Conservation (phyloP, 1,140 invertebrate species). For the Probaryconus sp. region DNA sequence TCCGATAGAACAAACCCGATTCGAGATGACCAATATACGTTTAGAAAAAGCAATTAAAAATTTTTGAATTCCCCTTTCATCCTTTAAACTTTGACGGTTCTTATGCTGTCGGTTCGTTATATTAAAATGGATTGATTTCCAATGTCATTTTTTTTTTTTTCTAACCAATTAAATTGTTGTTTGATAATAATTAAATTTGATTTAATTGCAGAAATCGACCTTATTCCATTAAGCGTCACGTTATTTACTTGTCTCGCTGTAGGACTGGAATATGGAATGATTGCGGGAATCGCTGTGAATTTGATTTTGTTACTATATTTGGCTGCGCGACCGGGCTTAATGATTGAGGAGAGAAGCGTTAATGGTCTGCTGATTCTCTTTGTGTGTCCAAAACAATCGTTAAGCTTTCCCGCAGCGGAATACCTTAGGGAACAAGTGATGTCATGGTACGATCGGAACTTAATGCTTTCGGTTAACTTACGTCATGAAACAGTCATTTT, state of each 20-base stretch:
- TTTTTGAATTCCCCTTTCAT: too few relatives aligned
- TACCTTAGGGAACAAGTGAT: constrained; percentile 80
- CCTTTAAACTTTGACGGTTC: too few relatives aligned
- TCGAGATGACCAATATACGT: too few relatives aligned
- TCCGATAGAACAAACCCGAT: too few relatives aligned
- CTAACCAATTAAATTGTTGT: background rate
- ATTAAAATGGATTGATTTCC: too few relatives aligned
- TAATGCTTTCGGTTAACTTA: constrained; percentile 33
- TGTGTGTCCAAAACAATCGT: constrained; percentile 80
- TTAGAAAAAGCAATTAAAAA: too few relatives aligned
- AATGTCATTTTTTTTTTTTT: too few relatives aligned
- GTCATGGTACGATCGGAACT: constrained; percentile 64
- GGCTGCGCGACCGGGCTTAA: constrained; percentile 81
- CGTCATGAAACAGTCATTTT: constrained; percentile 8
- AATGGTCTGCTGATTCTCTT: constrained; percentile 73
- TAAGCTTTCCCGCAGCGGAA: constrained; percentile 84
- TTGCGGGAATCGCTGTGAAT: constrained; percentile 83
- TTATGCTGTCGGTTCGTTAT: too few relatives aligned
- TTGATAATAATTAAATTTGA: constrained; percentile 26
- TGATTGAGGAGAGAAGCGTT: constrained; percentile 75
- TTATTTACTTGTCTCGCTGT: constrained; percentile 81
- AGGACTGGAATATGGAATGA: constrained; percentile 86
- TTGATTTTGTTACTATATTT: constrained; percentile 83
- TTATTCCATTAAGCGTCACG: constrained; percentile 82
- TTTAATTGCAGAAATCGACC: constrained; percentile 80